Percentiles rank a stretch among this genome's conserved stretches.
phyloP scores from a whole-genome alignment of 2,888 invertebrate genomes.

The Rotaria magnacalcarata region DNA sequence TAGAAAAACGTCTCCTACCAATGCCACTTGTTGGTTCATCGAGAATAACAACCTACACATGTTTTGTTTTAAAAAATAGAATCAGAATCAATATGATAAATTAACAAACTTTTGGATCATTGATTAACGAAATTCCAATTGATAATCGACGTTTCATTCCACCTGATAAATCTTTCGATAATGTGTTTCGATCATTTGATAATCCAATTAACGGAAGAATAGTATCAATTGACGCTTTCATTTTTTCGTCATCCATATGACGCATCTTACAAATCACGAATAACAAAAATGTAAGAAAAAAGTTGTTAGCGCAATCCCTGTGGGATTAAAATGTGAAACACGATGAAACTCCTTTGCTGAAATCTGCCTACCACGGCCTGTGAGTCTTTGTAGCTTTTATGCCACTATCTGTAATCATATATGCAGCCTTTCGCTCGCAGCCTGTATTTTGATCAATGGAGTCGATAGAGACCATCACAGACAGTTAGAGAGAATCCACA shows the following conservation, averaged over 20 bases:
- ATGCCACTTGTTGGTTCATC: conserved; percentile 45
- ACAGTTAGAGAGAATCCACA: no score
- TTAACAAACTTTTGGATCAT: background rate
- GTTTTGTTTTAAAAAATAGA: background rate
- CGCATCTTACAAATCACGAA: background rate
- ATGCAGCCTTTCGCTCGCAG: no score
- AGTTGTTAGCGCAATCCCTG: no score
- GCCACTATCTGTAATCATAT: no score
- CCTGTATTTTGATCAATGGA: no score
- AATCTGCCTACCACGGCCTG: no score
- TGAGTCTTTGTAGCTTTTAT: no score
- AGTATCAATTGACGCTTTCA: background rate
- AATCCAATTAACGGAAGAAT: conserved; percentile 10
- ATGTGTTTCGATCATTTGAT: background rate
- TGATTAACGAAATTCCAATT: background rate
- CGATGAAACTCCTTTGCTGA: no score
- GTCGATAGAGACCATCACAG: no score
- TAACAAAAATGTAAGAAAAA: background rate
- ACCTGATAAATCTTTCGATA: conserved; percentile 21
- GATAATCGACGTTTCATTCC: conserved; percentile 34
- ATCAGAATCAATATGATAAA: background rate
- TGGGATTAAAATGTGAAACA: no score
- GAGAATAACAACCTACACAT: conserved; percentile 36
- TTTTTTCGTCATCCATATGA: background rate
- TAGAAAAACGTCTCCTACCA: background rate